Evolutionary conservation across 2,113 vertebrate genomes (phyloP).

Genomic region (Lophochroa leadbeateri): DNA sequence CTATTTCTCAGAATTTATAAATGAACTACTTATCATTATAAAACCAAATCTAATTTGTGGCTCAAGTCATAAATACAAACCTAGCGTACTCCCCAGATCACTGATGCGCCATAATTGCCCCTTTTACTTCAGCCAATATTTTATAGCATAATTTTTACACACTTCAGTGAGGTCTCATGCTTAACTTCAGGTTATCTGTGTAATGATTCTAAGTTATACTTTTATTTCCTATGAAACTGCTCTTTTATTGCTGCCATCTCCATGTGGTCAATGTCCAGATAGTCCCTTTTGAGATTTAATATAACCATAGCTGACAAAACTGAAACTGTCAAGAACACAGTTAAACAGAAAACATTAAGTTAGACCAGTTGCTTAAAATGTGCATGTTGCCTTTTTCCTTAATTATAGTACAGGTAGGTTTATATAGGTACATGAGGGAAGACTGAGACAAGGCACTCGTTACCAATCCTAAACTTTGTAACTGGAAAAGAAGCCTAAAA

Average conservation of each 20-base stretch:
- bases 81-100: neutral
- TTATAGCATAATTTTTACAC: neutral
- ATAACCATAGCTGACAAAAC: neutral
- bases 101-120: neutral
- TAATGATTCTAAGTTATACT: neutral
- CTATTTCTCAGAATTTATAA: neutral
- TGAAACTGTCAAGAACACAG: neutral
- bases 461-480: neutral
- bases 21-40: neutral
- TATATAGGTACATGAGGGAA: neutral
- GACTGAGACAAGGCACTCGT: neutral
- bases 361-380: neutral
- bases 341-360: neutral
- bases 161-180: neutral
- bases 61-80: neutral
- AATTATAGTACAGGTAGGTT: neutral
- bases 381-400: accelerated
- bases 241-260: neutral
- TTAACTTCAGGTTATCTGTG: neutral
- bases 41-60: neutral
- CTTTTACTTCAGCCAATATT: neutral
- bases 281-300: neutral
- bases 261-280: neutral
- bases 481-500: neutral
- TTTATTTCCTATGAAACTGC: neutral